phyloP scores from a whole-genome alignment of 2,113 vertebrate genomes.

The Cariama cristata region DNA sequence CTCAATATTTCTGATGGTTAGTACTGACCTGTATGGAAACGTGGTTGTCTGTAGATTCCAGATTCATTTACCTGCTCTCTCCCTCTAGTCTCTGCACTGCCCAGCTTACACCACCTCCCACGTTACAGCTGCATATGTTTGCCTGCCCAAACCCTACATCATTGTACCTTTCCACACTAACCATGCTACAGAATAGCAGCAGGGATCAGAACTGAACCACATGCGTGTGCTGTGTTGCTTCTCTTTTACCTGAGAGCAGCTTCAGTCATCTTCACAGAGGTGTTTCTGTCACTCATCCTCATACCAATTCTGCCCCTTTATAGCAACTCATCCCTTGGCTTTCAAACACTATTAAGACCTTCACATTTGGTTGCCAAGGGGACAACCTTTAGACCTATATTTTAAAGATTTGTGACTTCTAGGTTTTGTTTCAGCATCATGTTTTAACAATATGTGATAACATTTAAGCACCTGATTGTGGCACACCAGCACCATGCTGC shows the following conservation, averaged over 20 bases:
- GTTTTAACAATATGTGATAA: not conserved
- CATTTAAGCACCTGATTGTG: not conserved
- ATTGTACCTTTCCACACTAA: not conserved
- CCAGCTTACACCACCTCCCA: not conserved
- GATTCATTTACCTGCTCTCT: not conserved
- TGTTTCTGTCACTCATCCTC: not conserved
- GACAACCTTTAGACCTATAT: not conserved
- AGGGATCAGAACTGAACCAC: not conserved
- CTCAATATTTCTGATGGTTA: not conserved
- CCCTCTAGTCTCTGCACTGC: not conserved
- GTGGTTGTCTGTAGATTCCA: fast-evolving
- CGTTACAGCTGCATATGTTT: fast-evolving
- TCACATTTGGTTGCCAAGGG: not conserved
- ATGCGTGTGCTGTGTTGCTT: fast-evolving
- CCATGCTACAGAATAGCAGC: not conserved
- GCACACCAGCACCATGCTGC: not conserved
- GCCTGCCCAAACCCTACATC: not conserved
- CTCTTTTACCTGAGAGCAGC: not conserved
- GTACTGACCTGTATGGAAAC: not conserved
- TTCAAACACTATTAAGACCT: not conserved
- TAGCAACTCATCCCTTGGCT: not conserved
- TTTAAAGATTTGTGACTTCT: not conserved
- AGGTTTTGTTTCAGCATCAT: not conserved
- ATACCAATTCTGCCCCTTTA: not conserved
- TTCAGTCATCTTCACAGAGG: not conserved